Base-by-base conservation (phyloP, 2,888 invertebrate genomes). In the Labia minor region DNA sequence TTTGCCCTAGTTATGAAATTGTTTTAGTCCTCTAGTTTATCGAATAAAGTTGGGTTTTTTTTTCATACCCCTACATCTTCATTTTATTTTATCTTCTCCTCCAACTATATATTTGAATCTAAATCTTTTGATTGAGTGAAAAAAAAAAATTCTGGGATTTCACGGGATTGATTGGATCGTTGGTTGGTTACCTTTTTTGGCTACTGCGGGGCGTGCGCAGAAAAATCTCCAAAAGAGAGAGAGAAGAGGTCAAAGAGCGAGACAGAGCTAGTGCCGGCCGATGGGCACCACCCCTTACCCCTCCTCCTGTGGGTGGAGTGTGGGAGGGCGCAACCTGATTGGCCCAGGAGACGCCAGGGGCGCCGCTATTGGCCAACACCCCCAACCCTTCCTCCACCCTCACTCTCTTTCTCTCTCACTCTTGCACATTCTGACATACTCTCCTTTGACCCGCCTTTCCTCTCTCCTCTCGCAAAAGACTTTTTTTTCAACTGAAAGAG, bases 381-480 rank as follows among this genome's bases (percentile, higher is more conserved):
- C 74, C 72, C 73, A 73, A 16, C 66, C 68, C 61, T 66, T 26
- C 64, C 61, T 72, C 72, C 73, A n/a, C 49, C 16, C 49, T 49
- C 33, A 8, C 33, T 49, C n/a, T n/a, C 49, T 16, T 14, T 16
- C n/a, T 69, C 72, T 70, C 74, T 74, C 73, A 72, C 49, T 49
- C 49, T 4, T 70, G 70, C 65, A 62, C 69, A 69, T 63, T 65
- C 66, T 69, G 65, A 26, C 26, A 26, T 26, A 26, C 26, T 49
- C 49, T 49, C 16, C 49, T 49, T 49, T 49, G 49, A 11, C 72
- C 71, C 70, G 67, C 70, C 49, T 49, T 14, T 49, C 49, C 49
- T 10, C 49, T 49, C 49, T 49, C 49, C 14, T 49, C 49, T 49
- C 11, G 6, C n/a, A 11, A 70, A 70, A 67, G 67, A 68, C 64